Percentiles rank a stretch among this genome's conserved stretches.
Evolutionary conservation across 2,888 invertebrate species (phyloP).

Genomic region (Colletes collaris): DNA sequence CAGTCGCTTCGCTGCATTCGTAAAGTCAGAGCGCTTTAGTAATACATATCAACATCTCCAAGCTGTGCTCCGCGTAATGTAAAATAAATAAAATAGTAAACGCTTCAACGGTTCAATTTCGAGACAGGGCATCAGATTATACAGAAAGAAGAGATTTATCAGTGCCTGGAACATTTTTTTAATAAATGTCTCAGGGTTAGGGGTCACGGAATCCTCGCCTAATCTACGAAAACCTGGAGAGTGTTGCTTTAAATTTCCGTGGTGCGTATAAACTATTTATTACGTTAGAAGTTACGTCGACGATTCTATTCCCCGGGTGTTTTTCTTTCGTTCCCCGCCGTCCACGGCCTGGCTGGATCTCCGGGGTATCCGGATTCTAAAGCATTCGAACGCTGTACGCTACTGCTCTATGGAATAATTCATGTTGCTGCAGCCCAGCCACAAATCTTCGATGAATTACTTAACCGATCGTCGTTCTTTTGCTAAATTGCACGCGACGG

Average conservation of each 20-base stretch:
- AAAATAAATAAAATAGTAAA: too few species aligned
- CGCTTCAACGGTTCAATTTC: too few species aligned
- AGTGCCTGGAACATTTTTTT: too few species aligned
- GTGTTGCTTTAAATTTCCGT: slow-evolving; percentile 24
- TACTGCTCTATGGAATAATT: slow-evolving; percentile 35
- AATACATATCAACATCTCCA: too few species aligned
- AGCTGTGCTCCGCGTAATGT: too few species aligned
- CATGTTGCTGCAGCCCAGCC: slow-evolving; percentile 33
- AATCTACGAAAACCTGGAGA: not conserved
- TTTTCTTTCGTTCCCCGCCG: slow-evolving; percentile 30
- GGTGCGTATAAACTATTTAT: slow-evolving; percentile 48
- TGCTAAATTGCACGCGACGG: slow-evolving; percentile 14
- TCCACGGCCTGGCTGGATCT: slow-evolving; percentile 13
- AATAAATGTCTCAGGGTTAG: not conserved
- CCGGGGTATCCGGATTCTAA: slow-evolving; percentile 29
- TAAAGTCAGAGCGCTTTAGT: too few species aligned
- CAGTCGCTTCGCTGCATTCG: too few species aligned
- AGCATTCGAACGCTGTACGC: slow-evolving; percentile 37
- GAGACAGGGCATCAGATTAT: too few species aligned
- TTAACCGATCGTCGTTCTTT: slow-evolving; percentile 28
- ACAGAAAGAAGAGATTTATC: too few species aligned
- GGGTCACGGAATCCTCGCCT: slow-evolving; percentile 7
- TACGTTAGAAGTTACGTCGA: slow-evolving; percentile 51
- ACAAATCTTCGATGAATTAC: slow-evolving; percentile 53
- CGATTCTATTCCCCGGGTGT: slow-evolving; percentile 43